Evolutionary conservation across 35 echinoderm and acorn worm genomes (phyloP).

Genomic region (Stichopus chloronotus): DNA sequence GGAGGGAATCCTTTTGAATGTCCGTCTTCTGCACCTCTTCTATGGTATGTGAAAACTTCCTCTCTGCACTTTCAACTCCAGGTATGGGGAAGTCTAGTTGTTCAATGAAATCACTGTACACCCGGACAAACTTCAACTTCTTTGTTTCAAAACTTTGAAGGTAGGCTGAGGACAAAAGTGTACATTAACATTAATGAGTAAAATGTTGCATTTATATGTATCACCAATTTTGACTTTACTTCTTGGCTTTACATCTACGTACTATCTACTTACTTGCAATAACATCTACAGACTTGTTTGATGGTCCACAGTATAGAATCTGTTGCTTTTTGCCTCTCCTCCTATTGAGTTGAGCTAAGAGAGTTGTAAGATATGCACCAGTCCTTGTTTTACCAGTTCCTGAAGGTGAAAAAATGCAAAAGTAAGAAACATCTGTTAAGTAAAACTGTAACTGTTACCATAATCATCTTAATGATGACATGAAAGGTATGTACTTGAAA

Average conservation of each 20-base stretch:
- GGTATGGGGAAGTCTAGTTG: slow-evolving; percentile 70
- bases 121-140: slow-evolving; percentile 57
- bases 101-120: slow-evolving; percentile 87
- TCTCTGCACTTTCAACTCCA: slow-evolving; percentile 47
- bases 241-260: too few relatives aligned
- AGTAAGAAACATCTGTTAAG: too few relatives aligned
- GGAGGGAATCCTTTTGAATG: slow-evolving; percentile 31
- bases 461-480: too few relatives aligned
- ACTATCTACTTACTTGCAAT: slow-evolving; percentile 79
- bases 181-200: background rate
- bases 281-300: slow-evolving; percentile 85
- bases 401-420: background rate
- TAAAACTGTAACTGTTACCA: too few relatives aligned
- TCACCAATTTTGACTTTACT: background rate
- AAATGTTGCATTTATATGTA: background rate
- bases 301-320: slow-evolving; percentile 86
- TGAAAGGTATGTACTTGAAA: too few relatives aligned
- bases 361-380: slow-evolving; percentile 62
- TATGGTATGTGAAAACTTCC: slow-evolving; percentile 51
- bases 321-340: slow-evolving; percentile 37
- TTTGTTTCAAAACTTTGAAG: slow-evolving; percentile 52
- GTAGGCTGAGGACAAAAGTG: slow-evolving; percentile 26
- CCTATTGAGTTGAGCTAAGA: slow-evolving; percentile 62
- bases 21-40: background rate
- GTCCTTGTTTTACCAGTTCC: slow-evolving; percentile 79